Evolutionary conservation across 2,113 vertebrate genomes (phyloP).

Genomic region (Sialia sialis): DNA sequence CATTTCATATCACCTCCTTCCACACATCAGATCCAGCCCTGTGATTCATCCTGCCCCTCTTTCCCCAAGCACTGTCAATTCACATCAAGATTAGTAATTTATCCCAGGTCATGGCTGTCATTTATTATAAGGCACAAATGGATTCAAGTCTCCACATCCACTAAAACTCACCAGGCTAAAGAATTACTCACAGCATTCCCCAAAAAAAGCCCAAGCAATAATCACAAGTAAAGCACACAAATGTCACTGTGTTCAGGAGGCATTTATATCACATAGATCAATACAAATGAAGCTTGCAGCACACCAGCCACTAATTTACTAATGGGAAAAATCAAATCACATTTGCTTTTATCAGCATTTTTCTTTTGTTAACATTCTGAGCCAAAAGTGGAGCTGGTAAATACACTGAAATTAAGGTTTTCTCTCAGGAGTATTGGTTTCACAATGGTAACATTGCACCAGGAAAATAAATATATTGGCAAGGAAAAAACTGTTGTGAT

Average conservation of each 20-base stretch:
- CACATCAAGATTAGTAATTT: conserved; percentile 52
- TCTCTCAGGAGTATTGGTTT: not conserved
- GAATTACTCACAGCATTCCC: not conserved
- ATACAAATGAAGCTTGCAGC: not conserved
- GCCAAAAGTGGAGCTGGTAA: not conserved
- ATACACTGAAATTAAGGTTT: not conserved
- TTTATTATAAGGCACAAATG: not conserved
- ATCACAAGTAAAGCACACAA: not conserved
- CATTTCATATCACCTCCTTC: not conserved
- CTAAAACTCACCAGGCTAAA: not conserved
- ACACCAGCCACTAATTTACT: not conserved
- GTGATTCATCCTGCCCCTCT: conserved; percentile 44
- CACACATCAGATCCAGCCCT: not conserved
- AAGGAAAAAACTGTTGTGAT: not conserved
- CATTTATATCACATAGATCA: not conserved
- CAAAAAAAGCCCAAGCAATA: not conserved
- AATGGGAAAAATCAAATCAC: not conserved
- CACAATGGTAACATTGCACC: not conserved
- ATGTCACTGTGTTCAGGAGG: not conserved
- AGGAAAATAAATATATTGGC: not conserved
- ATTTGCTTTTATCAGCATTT: not conserved
- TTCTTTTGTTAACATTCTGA: not conserved
- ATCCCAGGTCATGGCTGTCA: conserved; percentile 34
- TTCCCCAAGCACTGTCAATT: conserved; percentile 41
- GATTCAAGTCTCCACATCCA: not conserved